Evolutionary conservation across 1,140 invertebrate genomes (phyloP), one percentile per base, ranked within the genome.

Genomic region (Zophobas atratus): DNA sequence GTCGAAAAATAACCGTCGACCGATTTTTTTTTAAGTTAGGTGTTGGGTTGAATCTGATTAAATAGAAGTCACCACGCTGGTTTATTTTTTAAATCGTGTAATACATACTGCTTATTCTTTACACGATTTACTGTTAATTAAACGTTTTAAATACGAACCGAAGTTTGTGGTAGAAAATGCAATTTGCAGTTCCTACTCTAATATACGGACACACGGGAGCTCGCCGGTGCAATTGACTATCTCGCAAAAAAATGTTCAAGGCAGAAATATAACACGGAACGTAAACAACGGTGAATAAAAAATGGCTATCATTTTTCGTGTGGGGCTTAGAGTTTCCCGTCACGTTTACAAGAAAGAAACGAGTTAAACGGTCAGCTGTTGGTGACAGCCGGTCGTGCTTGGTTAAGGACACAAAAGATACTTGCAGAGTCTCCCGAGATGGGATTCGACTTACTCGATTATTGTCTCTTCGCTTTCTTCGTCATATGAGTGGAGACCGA

Each of bases 361-460:
- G 76, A 77, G 79, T 80, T 80, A 80, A 80, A 80, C 73, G 79
- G 76, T 80, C 79, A 80, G 79, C 76, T 80, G 79, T 71, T 77
- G 76, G 79, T 80, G 79, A 80, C 79, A 80, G 78, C 70, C 78
- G 57, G 72, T 75, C 77, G 77, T 78, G 77, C 72, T 78, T 74
- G 72, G 77, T 78, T 78, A 70, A 78, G 72, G 77, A 70, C 70
- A 78, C 77, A 78, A 78, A 78, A 75, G 72, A 78, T 70, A 63
- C 60, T 67, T 43, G 38, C 38, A 41, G 49, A 51, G 60, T 67
- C 60, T 67, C 60, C 60, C 8, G 60, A 67, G 60, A 67, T 67
- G 38, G 39, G 60, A 67, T 67, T 43, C 60, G 60, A 43, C 60
- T 57, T 35, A 57, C 55, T 67, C 60, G 60, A 67, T 67, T 67